Base-by-base conservation (phyloP, 2,888 invertebrate genomes). In the Poecilobothrus nobilitatus region DNA sequence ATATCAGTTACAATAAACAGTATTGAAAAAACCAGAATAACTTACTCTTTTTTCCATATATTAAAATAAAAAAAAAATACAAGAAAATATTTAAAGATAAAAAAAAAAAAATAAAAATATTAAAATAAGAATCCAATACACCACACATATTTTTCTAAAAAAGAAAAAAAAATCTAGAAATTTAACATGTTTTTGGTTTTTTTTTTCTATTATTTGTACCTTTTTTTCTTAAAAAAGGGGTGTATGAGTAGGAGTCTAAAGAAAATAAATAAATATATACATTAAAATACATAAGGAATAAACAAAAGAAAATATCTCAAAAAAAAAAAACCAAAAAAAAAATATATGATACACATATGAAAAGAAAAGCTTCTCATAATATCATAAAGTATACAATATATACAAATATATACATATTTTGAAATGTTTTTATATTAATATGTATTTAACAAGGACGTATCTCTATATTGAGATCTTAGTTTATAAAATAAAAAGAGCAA, bases 11-110 rank as follows among this genome's bases (percentile, higher is more conserved):
- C 53, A 53, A 53, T 53, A 53, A 18, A 53, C 18, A 53, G n/a
- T 18, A 53, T n/a, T 18, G 53, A 18, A 18, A 15, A 53, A 53
- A 18, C 2, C 9, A 53, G 2, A 53, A 53, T 53, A 53, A 53
- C 53, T 53, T 53, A 53, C 53, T 18, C 53, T 53, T 53, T 53
- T 53, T 53, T 53, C 53, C 53, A 53, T 53, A 53, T 53, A 53
- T 53, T 53, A 18, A 53, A 53, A 18, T 15, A 53, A 9, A 53
- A 41, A 1, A 41, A 41, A 3, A 12, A 41, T 41, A 3, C 9
- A 41, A 41, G 15, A 41, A 53, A 53, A 53, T 18, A 53, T 53
- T 9, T 18, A 53, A 53, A 53, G 15, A 53, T n/a, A 15, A 53
- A 15, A 53, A 53, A 53, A 15, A 53, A 53, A 53, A 15, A 53